Evolutionary conservation across 2,888 invertebrate genomes (phyloP), one percentile per base, ranked within the genome.

Genomic region (Limnephilus lunatus): DNA sequence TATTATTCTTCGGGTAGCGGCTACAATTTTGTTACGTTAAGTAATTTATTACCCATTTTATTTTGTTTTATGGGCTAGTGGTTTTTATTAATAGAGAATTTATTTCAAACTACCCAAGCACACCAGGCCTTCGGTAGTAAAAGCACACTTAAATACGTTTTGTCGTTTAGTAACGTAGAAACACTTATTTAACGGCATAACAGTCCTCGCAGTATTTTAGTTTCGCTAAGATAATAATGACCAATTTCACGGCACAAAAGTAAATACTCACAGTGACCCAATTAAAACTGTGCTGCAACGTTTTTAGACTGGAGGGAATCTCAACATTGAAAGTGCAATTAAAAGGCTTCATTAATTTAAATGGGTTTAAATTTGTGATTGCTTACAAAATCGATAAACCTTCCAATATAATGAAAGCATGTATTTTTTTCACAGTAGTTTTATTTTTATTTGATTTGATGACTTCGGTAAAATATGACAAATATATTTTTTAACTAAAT

Each of bases 11-110:
- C 25, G 68, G 80, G 80, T 68, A 89, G 35, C 32, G 25, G 88
- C 88, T 88, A 25, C 88, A 80, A 89, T 89, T 68, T 89, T 80
- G 88, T 32, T 87, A 35, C 88, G 88, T 81, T 89, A 80, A 89
- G 80, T 89, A 89, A 89, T 89, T 89, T 89, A 89, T 89, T 32
- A 80, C 88, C 32, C 80, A 80, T 15, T 89, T 68, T 89, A 89
- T 44, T 89, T 89, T 89, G 80, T 89, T 89, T 89, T 80, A 89
- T 89, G 81, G 88, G 80, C 80, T 89, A 11, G 32, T 35, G 80
- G 88, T 35, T 89, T 44, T 86, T 30, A 80, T 31, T 31, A 80
- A 89, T 89, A 80, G 80, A 25, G 14, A 35, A 80, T 89, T 89
- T 89, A 35, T 89, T n/a, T 44, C 30, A 86, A 86, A 86, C 44